A percentile compares a stretch with the other conserved stretches of the same genome.
Conservation (phyloP, 2,113 vertebrate genomes). For the Anthoscopus minutus region DNA sequence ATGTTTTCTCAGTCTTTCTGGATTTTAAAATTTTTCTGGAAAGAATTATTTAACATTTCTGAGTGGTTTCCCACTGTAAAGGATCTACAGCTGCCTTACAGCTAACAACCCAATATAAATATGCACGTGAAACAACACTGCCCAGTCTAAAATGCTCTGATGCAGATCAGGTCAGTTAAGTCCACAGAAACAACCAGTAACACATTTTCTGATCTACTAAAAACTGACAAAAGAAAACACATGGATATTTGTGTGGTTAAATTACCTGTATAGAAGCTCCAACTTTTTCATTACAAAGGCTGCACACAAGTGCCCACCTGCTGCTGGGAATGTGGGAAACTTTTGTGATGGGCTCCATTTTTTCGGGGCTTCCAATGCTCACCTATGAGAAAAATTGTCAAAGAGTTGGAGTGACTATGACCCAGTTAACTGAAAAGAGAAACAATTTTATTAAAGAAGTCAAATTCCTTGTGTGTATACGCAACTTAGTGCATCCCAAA, state of each 20-base stretch:
- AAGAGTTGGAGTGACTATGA: not conserved
- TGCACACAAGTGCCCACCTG: conserved; percentile 93
- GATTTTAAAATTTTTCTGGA: not conserved
- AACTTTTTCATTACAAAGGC: conserved; percentile 91
- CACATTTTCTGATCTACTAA: not conserved
- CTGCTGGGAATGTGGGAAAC: conserved; percentile 97
- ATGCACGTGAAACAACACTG: not conserved
- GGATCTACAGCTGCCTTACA: not conserved
- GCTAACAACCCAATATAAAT: not conserved
- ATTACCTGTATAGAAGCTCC: conserved; percentile 96
- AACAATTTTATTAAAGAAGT: not conserved
- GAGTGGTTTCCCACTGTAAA: not conserved
- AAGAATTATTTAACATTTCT: not conserved
- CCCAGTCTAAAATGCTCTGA: not conserved
- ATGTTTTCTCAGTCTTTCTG: not conserved
- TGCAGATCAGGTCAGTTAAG: not conserved
- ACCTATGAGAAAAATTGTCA: conserved; percentile 71
- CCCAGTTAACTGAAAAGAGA: not conserved
- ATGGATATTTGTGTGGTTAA: rapidly evolving
- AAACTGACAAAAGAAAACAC: not conserved
- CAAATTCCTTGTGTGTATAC: not conserved
- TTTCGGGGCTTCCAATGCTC: conserved; percentile 97
- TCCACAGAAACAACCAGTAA: not conserved
- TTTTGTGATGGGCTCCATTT: conserved; percentile 99
- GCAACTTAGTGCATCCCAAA: not conserved